A percentile compares a stretch with the other conserved stretches of the same genome.
phyloP scores from a whole-genome alignment of 2,888 invertebrate species.

The Drosophila birchii region DNA sequence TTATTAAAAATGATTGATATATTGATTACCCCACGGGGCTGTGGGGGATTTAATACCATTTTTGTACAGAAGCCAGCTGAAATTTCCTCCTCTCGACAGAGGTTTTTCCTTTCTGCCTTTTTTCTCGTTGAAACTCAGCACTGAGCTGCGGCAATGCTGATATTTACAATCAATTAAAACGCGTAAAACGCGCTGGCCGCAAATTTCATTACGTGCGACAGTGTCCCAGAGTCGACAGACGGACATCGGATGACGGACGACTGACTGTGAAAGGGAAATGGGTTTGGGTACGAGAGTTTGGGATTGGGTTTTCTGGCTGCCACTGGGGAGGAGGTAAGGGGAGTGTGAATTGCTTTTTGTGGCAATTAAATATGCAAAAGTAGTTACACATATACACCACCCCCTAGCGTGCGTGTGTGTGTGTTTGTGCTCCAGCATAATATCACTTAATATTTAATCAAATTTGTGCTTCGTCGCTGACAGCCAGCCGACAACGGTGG shows the following conservation, averaged over 20 bases:
- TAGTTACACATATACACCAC: slow-evolving; percentile 47
- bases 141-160: slow-evolving; percentile 56
- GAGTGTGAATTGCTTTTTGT: slow-evolving; percentile 56
- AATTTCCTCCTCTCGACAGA: not conserved
- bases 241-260: slow-evolving; percentile 2
- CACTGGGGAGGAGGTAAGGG: slow-evolving; percentile 14
- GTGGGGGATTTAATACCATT: slow-evolving; percentile 3
- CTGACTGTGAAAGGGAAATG: slow-evolving; percentile 21
- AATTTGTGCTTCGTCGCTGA: slow-evolving; percentile 62
- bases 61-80: slow-evolving; percentile 1
- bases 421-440: slow-evolving; percentile 46
- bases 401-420: not conserved
- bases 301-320: slow-evolving; percentile 31
- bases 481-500: slow-evolving; percentile 22
- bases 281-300: slow-evolving; percentile 34
- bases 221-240: slow-evolving; percentile 21
- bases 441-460: slow-evolving; percentile 75
- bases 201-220: slow-evolving; percentile 67
- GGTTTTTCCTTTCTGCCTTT: not conserved
- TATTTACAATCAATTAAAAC: slow-evolving; percentile 77
- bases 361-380: slow-evolving; percentile 72
- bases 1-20: slow-evolving; percentile 19
- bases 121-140: slow-evolving; percentile 15
- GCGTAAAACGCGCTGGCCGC: slow-evolving; percentile 64
- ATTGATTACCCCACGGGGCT: slow-evolving; percentile 3